These are phyloP conservation scores for Synergus japonicus DNA, from an alignment of 2,888 invertebrate species.

Conservation along the genomic window DNA sequence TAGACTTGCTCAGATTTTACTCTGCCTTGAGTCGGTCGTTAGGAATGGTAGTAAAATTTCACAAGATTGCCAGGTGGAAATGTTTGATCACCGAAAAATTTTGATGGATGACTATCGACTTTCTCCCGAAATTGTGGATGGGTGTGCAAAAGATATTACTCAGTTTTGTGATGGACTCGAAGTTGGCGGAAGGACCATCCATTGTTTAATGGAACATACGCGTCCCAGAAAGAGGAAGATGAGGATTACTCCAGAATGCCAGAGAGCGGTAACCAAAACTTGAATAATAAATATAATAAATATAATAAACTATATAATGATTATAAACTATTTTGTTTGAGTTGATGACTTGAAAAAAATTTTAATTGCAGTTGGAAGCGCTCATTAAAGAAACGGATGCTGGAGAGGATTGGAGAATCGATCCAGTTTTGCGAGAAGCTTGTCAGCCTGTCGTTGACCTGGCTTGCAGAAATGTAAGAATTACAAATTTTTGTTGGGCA, in stretches of 20 bases:
- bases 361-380: slow-evolving; percentile 82
- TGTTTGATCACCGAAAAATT: slow-evolving; percentile 93
- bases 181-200: slow-evolving; percentile 92
- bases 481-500: neutral
- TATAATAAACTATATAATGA: neutral
- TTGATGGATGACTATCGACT: slow-evolving; percentile 96
- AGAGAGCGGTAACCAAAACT: slow-evolving; percentile 82
- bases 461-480: slow-evolving; percentile 83
- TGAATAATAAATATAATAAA: too few species aligned
- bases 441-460: slow-evolving; percentile 91
- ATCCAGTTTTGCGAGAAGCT: slow-evolving; percentile 91
- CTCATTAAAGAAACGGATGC: slow-evolving; percentile 92
- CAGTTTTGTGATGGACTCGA: slow-evolving; percentile 87
- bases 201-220: slow-evolving; percentile 95
- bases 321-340: neutral
- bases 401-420: slow-evolving; percentile 97
- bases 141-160: slow-evolving; percentile 91
- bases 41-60: slow-evolving; percentile 87
- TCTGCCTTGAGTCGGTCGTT: slow-evolving; percentile 91
- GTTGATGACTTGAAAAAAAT: slow-evolving; percentile 5
- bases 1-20: slow-evolving; percentile 91
- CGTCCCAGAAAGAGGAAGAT: slow-evolving; percentile 83
- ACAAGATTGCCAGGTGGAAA: slow-evolving; percentile 90
- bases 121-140: slow-evolving; percentile 93
- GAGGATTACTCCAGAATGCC: slow-evolving; percentile 85